Evolutionary conservation across 1,140 invertebrate species (phyloP).

Genomic region (Cotesia chilonis): DNA sequence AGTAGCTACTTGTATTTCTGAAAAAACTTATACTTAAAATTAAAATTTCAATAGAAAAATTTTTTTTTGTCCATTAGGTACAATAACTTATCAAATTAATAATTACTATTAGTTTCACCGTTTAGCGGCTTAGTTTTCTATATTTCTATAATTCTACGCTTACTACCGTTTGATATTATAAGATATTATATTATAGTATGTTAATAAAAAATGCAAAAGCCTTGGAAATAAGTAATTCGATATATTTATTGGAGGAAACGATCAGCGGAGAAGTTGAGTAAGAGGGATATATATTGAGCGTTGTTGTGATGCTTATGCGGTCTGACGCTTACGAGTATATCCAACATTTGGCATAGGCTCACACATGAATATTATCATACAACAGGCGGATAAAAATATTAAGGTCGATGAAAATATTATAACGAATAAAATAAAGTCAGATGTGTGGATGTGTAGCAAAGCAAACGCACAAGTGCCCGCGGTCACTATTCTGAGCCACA

Average conservation of each 20-base stretch:
- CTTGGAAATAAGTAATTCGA: slow-evolving; percentile 21
- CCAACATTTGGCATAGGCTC: background rate
- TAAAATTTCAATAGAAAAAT: too few species aligned
- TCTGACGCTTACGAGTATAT: slow-evolving; percentile 26
- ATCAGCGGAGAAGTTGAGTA: slow-evolving; percentile 17
- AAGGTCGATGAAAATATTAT: slow-evolving; percentile 29
- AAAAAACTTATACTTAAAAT: too few species aligned
- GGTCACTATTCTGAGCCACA: slow-evolving; percentile 27
- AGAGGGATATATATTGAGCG: slow-evolving; percentile 14
- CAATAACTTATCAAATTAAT: too few species aligned
- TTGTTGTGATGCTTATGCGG: slow-evolving; percentile 34
- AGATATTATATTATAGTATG: too few species aligned
- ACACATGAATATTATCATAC: background rate
- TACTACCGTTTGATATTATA: background rate
- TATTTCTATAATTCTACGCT: too few species aligned
- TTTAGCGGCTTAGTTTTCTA: too few species aligned
- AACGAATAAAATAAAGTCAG: slow-evolving; percentile 35
- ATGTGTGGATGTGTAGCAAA: slow-evolving; percentile 17
- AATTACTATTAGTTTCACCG: too few species aligned
- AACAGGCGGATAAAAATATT: slow-evolving; percentile 20
- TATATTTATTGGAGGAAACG: slow-evolving; percentile 17
- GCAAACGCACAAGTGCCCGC: slow-evolving; percentile 28
- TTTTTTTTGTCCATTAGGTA: too few species aligned
- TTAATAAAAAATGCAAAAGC: slow-evolving; percentile 11
- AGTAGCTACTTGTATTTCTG: too few species aligned